Conservation (phyloP, 1,140 invertebrate genomes). For the Drosophila repletoides region DNA sequence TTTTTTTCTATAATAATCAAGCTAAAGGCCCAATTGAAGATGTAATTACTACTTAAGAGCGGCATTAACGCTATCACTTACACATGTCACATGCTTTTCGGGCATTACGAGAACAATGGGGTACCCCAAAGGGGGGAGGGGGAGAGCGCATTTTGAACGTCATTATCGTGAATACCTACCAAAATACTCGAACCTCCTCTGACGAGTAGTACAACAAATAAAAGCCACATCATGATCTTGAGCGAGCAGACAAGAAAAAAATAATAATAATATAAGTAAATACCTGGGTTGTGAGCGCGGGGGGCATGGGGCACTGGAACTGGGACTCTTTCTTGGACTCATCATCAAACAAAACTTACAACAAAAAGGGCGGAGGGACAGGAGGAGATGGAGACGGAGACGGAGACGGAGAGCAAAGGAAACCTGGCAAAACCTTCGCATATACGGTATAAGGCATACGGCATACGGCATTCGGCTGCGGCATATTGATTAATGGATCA, state of each 20-base stretch:
- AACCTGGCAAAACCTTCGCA: slow-evolving; percentile 64
- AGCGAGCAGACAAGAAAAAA: slow-evolving; percentile 38
- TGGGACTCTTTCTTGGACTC: slow-evolving; percentile 10
- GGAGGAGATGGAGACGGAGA: background rate
- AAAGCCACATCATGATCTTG: slow-evolving; percentile 79
- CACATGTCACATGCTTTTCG: slow-evolving; percentile 76
- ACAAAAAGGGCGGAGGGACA: background rate
- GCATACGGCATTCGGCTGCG: no score
- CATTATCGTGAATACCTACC: slow-evolving; percentile 17
- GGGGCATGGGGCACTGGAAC: slow-evolving; percentile 19
- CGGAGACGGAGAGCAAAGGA: background rate
- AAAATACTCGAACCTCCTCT: slow-evolving; percentile 28
- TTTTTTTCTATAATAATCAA: background rate
- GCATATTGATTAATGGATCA: slow-evolving; percentile 82
- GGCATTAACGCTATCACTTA: slow-evolving; percentile 79
- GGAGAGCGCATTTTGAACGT: background rate
- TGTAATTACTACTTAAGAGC: slow-evolving; percentile 79
- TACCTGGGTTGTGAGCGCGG: slow-evolving; percentile 23
- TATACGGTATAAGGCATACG: no score
- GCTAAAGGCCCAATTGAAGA: slow-evolving; percentile 69
- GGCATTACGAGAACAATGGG: slow-evolving; percentile 72
- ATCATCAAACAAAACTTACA: slow-evolving; percentile 48
- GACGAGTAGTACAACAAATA: slow-evolving; percentile 64
- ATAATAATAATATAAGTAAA: slow-evolving; percentile 7
- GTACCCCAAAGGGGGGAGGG: background rate